Evolutionary conservation across 2,797 vertebrate species (phyloP).

Genomic region (Aldrovandia affinis): DNA sequence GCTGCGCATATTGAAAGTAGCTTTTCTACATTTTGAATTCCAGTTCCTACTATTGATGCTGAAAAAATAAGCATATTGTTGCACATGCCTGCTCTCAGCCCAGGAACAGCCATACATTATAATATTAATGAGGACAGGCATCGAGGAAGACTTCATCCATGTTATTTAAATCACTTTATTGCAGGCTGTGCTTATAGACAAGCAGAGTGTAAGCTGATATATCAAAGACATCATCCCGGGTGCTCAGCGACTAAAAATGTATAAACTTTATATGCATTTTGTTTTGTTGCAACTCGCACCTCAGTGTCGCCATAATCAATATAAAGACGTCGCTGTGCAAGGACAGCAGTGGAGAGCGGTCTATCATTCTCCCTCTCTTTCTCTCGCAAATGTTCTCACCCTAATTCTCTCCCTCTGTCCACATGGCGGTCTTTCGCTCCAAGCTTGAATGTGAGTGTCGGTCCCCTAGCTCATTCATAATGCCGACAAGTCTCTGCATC

Average conservation of each 20-base stretch:
- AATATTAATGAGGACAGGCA: neutral
- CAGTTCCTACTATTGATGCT: neutral
- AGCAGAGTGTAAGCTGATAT: neutral
- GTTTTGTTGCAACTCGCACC: too few relatives aligned
- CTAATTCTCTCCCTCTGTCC: constrained; percentile 12
- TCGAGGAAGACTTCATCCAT: neutral
- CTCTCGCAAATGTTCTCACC: neutral
- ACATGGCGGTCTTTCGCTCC: neutral
- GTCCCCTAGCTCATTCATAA: constrained; percentile 21
- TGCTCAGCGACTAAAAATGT: neutral
- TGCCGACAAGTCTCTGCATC: constrained; percentile 5
- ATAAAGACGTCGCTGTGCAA: neutral
- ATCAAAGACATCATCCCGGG: neutral
- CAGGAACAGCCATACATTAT: neutral
- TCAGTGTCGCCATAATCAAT: neutral
- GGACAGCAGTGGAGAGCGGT: neutral
- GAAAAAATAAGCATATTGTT: too few relatives aligned
- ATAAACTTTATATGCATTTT: too few relatives aligned
- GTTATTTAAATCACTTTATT: neutral
- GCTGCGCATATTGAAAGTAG: neutral
- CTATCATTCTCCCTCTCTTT: neutral
- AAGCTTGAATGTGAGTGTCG: neutral
- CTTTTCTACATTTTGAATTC: neutral
- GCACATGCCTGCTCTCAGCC: neutral
- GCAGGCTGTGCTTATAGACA: neutral